These are phyloP conservation scores for Cryptocephalus primarius DNA, from an alignment of 2,888 invertebrate species.

Conservation along the genomic window DNA sequence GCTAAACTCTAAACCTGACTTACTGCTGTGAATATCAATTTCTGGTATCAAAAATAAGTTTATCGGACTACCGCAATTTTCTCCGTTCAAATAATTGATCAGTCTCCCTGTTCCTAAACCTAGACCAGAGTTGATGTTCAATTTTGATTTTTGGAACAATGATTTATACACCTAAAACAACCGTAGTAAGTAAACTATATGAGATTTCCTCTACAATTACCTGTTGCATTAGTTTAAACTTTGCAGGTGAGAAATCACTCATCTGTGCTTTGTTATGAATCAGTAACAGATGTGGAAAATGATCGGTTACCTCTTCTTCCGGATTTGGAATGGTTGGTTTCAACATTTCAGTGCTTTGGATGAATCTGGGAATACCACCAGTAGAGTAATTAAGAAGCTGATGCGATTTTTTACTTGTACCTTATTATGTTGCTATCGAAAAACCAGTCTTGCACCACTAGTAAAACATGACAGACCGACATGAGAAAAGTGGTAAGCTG, in stretches of 20 bases:
- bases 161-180: slow-evolving; percentile 34
- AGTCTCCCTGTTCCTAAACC: slow-evolving; percentile 42
- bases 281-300: slow-evolving; percentile 73
- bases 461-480: slow-evolving; percentile 81
- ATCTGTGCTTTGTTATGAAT: slow-evolving; percentile 71
- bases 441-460: slow-evolving; percentile 85
- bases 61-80: slow-evolving; percentile 48
- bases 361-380: slow-evolving; percentile 45
- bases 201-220: slow-evolving; percentile 22
- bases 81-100: slow-evolving; percentile 42
- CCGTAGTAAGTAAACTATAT: background rate
- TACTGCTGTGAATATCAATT: slow-evolving; percentile 31
- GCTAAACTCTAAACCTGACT: slow-evolving; percentile 2
- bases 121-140: slow-evolving; percentile 56
- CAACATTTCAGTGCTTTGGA: slow-evolving; percentile 78
- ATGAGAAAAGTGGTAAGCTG: slow-evolving; percentile 75
- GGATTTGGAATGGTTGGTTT: slow-evolving; percentile 63
- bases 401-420: slow-evolving; percentile 26
- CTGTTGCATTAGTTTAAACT: slow-evolving; percentile 50
- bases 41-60: slow-evolving; percentile 62
- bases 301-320: slow-evolving; percentile 59
- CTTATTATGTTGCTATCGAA: slow-evolving; percentile 72
- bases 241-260: slow-evolving; percentile 56
- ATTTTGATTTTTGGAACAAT: slow-evolving; percentile 51
- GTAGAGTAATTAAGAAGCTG: background rate